A percentile compares a stretch with the other conserved stretches of the same genome.
Evolutionary conservation across 1,140 invertebrate species (phyloP).

Genomic region (Hyphantria cunea): DNA sequence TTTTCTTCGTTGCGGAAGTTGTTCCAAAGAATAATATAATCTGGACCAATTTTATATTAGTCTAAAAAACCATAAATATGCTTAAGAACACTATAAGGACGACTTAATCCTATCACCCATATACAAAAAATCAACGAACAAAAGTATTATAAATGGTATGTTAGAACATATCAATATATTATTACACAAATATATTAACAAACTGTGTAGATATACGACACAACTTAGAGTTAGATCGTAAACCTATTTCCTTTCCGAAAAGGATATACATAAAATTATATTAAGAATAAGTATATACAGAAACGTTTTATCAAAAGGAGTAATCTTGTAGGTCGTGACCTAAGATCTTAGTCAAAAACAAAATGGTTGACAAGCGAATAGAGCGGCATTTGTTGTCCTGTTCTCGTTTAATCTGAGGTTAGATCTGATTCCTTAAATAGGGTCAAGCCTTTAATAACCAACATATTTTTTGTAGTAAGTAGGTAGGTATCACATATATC

Average conservation of each 20-base stretch:
- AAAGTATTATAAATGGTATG: no score
- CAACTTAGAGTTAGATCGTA: background rate
- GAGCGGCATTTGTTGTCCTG: background rate
- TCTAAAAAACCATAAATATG: no score
- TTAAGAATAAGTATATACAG: background rate
- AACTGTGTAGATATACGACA: background rate
- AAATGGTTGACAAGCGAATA: background rate
- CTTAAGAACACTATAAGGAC: no score
- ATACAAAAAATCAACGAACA: no score
- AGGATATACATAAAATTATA: background rate
- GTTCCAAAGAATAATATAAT: no score
- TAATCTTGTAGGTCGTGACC: slow-evolving; percentile 17
- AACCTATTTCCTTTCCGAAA: background rate
- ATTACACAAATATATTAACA: background rate
- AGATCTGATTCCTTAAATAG: background rate
- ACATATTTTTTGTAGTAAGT: no score
- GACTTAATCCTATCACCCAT: no score
- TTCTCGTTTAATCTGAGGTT: slow-evolving; percentile 3
- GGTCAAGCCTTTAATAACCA: no score
- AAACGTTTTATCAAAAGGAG: slow-evolving; percentile 3
- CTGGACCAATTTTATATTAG: no score
- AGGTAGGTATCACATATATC: no score
- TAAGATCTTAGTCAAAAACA: background rate
- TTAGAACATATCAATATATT: background rate
- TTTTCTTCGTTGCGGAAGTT: no score